Evolutionary conservation across 2,113 vertebrate genomes (phyloP).

Genomic region (Tyto alba): DNA sequence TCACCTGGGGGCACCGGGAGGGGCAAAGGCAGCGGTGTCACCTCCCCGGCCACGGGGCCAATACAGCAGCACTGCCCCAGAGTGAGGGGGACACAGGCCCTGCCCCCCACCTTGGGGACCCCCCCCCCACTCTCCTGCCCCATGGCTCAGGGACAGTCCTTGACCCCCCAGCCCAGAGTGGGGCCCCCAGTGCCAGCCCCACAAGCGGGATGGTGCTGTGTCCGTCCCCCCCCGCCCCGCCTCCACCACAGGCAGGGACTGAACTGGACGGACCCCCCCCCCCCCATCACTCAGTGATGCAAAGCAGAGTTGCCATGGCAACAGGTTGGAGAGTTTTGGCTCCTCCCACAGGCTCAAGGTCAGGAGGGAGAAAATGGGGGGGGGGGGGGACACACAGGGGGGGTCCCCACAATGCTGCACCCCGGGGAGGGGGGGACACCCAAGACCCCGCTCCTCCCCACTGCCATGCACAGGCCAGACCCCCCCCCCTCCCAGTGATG

Average conservation of each 20-base stretch:
- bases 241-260: too few species aligned
- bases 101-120: background rate
- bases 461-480: background rate
- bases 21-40: background rate
- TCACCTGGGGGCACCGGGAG: background rate
- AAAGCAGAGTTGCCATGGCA: conserved; percentile 18
- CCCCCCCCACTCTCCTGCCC: background rate
- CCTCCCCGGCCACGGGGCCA: background rate
- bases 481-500: background rate
- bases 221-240: too few species aligned
- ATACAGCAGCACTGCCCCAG: too few species aligned
- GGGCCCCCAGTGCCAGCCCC: background rate
- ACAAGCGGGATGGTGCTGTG: accelerated
- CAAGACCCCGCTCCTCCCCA: background rate
- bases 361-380: background rate
- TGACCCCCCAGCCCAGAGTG: too few species aligned
- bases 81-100: too few species aligned
- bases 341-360: conserved; percentile 6
- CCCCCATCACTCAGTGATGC: background rate
- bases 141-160: background rate
- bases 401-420: background rate
- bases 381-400: background rate
- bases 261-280: background rate
- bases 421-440: background rate
- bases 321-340: conserved; percentile 15